phyloP scores from a whole-genome alignment of 2,888 invertebrate species.

The Trissonchulus sp. region DNA sequence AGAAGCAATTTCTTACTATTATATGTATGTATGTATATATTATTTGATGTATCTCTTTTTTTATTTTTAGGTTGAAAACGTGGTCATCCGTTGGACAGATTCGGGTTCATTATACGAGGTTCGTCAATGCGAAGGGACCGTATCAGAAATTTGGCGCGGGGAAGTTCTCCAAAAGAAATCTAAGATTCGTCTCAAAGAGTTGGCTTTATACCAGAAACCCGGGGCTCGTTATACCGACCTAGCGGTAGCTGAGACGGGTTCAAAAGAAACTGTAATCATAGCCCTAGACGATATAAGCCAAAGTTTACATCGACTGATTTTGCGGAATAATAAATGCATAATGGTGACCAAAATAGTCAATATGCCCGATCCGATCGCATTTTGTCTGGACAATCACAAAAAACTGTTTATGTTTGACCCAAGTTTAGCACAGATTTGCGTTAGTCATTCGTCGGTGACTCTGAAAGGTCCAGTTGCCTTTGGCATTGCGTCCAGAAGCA shows the following conservation, averaged over 20 bases:
- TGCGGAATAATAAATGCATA: slow-evolving; percentile 24
- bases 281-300: slow-evolving; percentile 20
- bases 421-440: background rate
- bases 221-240: slow-evolving; percentile 13
- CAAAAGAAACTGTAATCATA: slow-evolving; percentile 21
- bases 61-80: background rate
- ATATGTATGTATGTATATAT: too few relatives aligned
- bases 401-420: slow-evolving; percentile 30
- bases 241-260: slow-evolving; percentile 8
- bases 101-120: slow-evolving; percentile 22
- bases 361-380: slow-evolving; percentile 23
- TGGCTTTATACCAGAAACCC: slow-evolving; percentile 25
- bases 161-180: slow-evolving; percentile 15
- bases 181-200: slow-evolving; percentile 26
- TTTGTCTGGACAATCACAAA: slow-evolving; percentile 14
- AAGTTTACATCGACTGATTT: slow-evolving; percentile 13
- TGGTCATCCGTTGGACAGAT: background rate
- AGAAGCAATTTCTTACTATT: too few relatives aligned
- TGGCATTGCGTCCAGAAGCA: background rate
- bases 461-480: slow-evolving; percentile 2
- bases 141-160: slow-evolving; percentile 31
- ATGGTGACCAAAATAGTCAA: slow-evolving; percentile 17
- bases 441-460: background rate
- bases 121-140: slow-evolving; percentile 25
- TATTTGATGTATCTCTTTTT: too few relatives aligned